Percentiles rank a stretch among this genome's conserved stretches.
Conservation (phyloP, 2,888 invertebrate genomes). For the Lepidochrysops patricia region DNA sequence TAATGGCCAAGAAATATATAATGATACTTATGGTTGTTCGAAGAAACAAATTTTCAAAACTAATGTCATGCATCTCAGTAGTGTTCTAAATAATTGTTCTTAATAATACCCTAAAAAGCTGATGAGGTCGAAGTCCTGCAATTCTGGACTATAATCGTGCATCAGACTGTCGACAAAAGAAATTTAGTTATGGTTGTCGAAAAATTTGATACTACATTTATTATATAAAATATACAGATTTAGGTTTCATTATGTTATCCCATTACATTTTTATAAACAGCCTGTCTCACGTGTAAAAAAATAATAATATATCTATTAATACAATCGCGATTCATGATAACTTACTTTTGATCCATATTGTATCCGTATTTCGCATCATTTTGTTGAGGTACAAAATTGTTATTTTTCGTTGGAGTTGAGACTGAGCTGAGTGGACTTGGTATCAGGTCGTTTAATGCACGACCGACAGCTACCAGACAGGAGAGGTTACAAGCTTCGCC, state of each 20-base stretch:
- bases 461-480: conserved; percentile 84
- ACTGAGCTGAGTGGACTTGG: neutral
- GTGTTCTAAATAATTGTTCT: neutral
- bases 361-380: neutral
- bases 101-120: conserved; percentile 4
- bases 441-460: conserved; percentile 2
- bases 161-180: conserved; percentile 5
- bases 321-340: neutral
- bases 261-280: neutral
- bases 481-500: conserved; percentile 79
- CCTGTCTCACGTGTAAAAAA: neutral
- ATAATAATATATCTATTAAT: neutral
- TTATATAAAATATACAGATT: neutral
- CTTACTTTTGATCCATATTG: conserved; percentile 1
- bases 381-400: neutral
- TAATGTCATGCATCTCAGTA: neutral
- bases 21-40: neutral
- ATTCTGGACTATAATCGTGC: neutral
- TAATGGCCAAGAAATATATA: neutral
- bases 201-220: neutral
- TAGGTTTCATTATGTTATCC: neutral
- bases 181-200: neutral
- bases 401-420: neutral
- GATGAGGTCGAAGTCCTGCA: neutral
- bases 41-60: neutral